These are phyloP conservation scores for Uria lomvia DNA, from an alignment of 2,113 vertebrate genomes.

Conservation along the genomic window DNA sequence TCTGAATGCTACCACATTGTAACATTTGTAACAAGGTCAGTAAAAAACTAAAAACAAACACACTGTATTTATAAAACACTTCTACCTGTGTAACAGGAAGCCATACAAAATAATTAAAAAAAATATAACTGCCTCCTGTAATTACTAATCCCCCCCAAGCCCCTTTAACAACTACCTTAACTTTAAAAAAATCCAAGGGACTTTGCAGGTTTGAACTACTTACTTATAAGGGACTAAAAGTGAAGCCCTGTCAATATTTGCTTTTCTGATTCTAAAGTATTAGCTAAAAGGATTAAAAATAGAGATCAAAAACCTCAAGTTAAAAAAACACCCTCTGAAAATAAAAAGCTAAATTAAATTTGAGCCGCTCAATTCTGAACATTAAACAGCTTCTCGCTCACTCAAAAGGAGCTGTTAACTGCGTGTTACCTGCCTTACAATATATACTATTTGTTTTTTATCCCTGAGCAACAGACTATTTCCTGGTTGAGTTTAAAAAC, in stretches of 20 bases:
- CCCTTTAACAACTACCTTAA: background rate
- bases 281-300: constrained; percentile 16
- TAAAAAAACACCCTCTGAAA: background rate
- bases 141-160: background rate
- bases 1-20: background rate
- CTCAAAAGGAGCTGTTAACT: background rate
- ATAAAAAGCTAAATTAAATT: background rate
- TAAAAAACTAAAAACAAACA: background rate
- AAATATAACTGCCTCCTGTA: background rate
- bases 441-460: constrained; percentile 51
- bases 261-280: background rate
- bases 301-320: background rate
- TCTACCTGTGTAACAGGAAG: background rate
- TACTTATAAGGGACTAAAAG: background rate
- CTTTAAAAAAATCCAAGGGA: background rate
- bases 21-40: background rate
- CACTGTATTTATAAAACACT: background rate
- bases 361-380: background rate
- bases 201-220: background rate
- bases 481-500: constrained; percentile 80
- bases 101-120: background rate
- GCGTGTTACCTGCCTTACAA: constrained; percentile 38
- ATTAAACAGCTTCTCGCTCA: background rate
- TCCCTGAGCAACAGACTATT: constrained; percentile 76
- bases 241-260: background rate